A percentile compares a stretch with the other conserved stretches of the same genome.
These are phyloP conservation scores for Phallusia fumigata DNA, from an alignment of 23 tunicate species.

Conservation along the genomic window DNA sequence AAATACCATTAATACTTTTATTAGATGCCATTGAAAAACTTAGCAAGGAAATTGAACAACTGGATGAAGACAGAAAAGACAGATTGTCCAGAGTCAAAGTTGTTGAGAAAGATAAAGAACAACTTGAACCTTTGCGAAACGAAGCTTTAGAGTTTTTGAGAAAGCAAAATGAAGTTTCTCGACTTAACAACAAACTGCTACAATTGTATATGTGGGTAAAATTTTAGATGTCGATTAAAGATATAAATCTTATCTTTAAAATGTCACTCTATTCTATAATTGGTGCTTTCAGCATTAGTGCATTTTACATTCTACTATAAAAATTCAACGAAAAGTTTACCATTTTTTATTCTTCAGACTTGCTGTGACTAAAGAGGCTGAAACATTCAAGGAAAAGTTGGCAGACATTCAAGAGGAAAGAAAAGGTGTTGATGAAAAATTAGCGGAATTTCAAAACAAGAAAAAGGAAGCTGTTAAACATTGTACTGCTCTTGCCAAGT, in stretches of 20 bases:
- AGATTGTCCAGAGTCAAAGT: slow-evolving; percentile 82
- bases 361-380: slow-evolving; percentile 4
- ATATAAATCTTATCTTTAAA: no score
- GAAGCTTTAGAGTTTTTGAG: slow-evolving; percentile 64
- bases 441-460: not conserved
- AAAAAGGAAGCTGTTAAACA: slow-evolving; percentile 3
- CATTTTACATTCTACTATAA: not conserved
- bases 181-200: slow-evolving; percentile 46
- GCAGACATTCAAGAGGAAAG: slow-evolving; percentile 39
- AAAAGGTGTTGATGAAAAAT: slow-evolving; percentile 24
- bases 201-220: slow-evolving; percentile 38
- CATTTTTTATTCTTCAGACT: not conserved
- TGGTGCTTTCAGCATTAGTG: no score
- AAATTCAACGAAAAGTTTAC: not conserved
- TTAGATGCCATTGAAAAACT: slow-evolving; percentile 83
- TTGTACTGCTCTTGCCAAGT: slow-evolving; percentile 19
- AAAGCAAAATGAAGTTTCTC: slow-evolving; percentile 56
- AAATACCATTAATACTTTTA: no score
- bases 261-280: no score
- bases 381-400: slow-evolving; percentile 28
- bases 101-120: slow-evolving; percentile 93
- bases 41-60: slow-evolving; percentile 56
- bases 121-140: slow-evolving; percentile 63
- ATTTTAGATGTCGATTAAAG: no score
- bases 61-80: slow-evolving; percentile 93